Conservation (phyloP, 2,888 invertebrate genomes). For the Noctua pronuba region DNA sequence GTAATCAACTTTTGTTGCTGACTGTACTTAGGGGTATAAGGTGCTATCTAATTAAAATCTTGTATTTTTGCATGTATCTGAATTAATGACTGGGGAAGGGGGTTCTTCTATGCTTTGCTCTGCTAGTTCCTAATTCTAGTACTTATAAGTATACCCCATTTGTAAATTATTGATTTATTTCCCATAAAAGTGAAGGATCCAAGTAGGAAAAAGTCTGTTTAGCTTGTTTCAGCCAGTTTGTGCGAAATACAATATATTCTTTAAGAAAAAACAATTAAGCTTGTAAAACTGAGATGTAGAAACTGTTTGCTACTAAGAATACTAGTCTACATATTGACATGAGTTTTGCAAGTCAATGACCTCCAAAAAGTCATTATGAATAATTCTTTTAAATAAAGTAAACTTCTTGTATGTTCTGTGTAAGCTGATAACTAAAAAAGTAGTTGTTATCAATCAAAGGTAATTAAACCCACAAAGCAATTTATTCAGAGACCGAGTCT, state of each 20-base stretch:
- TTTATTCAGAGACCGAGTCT: background rate
- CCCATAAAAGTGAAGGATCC: slow-evolving; percentile 36
- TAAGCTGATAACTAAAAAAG: background rate
- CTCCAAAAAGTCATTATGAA: background rate
- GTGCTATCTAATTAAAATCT: slow-evolving; percentile 10
- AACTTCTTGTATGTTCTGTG: background rate
- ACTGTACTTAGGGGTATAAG: background rate
- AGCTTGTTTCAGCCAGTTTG: background rate
- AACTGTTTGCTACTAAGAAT: background rate
- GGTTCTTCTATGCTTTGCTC: slow-evolving; percentile 15
- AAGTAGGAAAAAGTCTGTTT: background rate
- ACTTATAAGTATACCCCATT: background rate
- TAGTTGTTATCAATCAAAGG: slow-evolving; percentile 2
- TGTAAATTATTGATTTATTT: background rate
- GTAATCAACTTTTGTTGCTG: background rate
- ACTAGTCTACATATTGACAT: background rate
- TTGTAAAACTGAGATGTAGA: background rate
- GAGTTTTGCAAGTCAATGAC: background rate
- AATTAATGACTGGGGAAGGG: slow-evolving; percentile 3
- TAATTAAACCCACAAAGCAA: background rate
- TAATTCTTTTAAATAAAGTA: background rate
- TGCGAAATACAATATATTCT: background rate
- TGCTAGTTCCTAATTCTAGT: slow-evolving; percentile 5
- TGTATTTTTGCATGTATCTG: slow-evolving; percentile 32
- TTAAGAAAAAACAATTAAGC: background rate